Evolutionary conservation across 2,113 vertebrate species (phyloP), one percentile per base, ranked within the genome.

Genomic region (Scomber japonicus): DNA sequence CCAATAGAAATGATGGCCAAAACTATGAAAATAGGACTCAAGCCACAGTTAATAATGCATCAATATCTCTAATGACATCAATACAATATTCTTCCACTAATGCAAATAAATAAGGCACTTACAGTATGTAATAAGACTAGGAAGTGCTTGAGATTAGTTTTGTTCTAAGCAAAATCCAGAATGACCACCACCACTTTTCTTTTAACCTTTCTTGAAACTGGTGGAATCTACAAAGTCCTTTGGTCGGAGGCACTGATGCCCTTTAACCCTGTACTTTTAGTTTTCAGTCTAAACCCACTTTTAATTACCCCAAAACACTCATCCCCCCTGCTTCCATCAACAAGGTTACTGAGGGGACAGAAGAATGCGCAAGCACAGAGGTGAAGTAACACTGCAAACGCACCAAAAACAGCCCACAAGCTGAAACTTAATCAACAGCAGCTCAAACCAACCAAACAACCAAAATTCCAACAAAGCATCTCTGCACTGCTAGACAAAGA

Each of bases 401-500:
- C 53, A 30, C 69, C 30, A 16, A 66, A 48, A 74, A 76, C 30
- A 67, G 16, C 48, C 45, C 44, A 75, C 31, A 65, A 60, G 56
- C 70, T 74, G 19, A 77, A 80, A 73, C 53, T 51, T 50, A 63
- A 82, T 76, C 63, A 66, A 54, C n/a, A 19, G 45, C 11, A 27
- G 27, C 35, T 75, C 27, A 67, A 92, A 85, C 74, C 71, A 89
- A 75, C 68, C 76, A 61, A 76, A 85, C 46, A 80, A 61, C 70
- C 55, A 65, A 45, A 82, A 81, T 89, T 93, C 82, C 77, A 84
- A 91, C 80, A 93, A 90, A 71, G 85, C 73, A 90, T 46, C 81
- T 90, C 21, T 12, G 30, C 70, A 76, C 46, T 14, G 24, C 7
- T 89, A 89, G 75, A 79, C 89, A 86, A 84, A 67, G 15, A 63